A percentile compares a stretch with the other conserved stretches of the same genome.
phyloP scores from a whole-genome alignment of 2,888 invertebrate genomes.

The Diarsia rubi region DNA sequence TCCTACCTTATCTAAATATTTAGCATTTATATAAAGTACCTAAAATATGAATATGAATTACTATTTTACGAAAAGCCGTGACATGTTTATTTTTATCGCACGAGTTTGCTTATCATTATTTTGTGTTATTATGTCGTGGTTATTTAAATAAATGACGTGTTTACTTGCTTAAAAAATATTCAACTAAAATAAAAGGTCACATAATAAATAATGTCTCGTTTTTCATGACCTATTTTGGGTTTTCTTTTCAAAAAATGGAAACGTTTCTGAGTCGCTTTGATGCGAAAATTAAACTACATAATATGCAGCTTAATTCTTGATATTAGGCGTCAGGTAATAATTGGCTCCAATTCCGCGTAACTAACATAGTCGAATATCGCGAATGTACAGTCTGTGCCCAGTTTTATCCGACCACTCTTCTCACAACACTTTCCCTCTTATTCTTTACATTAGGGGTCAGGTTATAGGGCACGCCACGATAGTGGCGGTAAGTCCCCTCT shows the following conservation, averaged over 20 bases:
- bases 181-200: background rate
- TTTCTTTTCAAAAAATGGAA: background rate
- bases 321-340: too few species aligned
- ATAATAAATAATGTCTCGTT: background rate
- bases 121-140: slow-evolving; percentile 15
- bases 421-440: too few species aligned
- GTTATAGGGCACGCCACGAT: too few species aligned
- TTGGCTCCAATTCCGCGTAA: too few species aligned
- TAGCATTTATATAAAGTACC: slow-evolving; percentile 38
- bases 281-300: background rate
- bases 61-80: slow-evolving; percentile 21
- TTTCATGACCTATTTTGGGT: background rate
- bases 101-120: slow-evolving; percentile 5
- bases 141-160: slow-evolving; percentile 18
- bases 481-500: too few species aligned
- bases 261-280: background rate
- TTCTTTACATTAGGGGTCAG: too few species aligned
- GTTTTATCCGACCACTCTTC: too few species aligned
- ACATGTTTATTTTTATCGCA: slow-evolving; percentile 37
- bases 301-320: too few species aligned
- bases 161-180: background rate
- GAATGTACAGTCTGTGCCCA: too few species aligned
- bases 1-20: slow-evolving; percentile 47
- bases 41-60: slow-evolving; percentile 49
- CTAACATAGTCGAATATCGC: too few species aligned